phyloP scores from a whole-genome alignment of 2,888 invertebrate genomes.

The Apodemia mormo region DNA sequence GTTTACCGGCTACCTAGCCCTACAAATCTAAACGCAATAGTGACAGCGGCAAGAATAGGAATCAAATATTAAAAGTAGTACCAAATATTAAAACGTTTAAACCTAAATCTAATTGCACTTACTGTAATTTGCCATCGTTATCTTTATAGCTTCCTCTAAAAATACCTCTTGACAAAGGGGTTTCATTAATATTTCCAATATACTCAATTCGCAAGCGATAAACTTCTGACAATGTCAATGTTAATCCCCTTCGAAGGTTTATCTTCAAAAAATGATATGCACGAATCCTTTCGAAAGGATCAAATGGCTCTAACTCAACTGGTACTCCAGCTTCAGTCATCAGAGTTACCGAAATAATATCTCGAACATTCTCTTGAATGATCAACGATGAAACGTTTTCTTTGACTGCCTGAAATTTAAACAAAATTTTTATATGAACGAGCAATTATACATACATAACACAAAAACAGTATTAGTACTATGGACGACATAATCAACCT shows the following conservation, averaged over 20 bases:
- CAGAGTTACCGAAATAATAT: conserved; percentile 48
- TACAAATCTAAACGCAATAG: too few species aligned
- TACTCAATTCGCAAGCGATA: conserved; percentile 56
- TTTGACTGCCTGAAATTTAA: conserved; percentile 50
- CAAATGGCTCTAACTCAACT: conserved; percentile 41
- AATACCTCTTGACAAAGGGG: conserved; percentile 67
- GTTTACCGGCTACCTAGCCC: too few species aligned
- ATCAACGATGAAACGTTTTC: conserved; percentile 48
- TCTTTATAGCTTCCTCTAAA: conserved; percentile 67
- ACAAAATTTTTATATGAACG: too few species aligned
- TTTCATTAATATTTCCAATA: conserved; percentile 70
- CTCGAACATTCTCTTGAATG: conserved; percentile 66
- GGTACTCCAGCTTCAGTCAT: conserved; percentile 40
- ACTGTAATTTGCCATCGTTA: too few species aligned
- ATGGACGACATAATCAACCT: too few species aligned
- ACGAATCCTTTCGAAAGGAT: conserved; percentile 51
- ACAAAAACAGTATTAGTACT: too few species aligned
- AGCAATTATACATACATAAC: too few species aligned
- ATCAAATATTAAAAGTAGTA: too few species aligned
- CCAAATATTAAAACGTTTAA: too few species aligned
- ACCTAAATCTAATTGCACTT: too few species aligned
- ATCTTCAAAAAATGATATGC: conserved; percentile 60
- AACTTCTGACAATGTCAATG: conserved; percentile 45
- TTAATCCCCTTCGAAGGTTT: conserved; percentile 52
- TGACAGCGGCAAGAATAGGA: too few species aligned